Base-by-base conservation (phyloP, 2,797 vertebrate genomes). In the Catamblyrhynchus diadema region DNA sequence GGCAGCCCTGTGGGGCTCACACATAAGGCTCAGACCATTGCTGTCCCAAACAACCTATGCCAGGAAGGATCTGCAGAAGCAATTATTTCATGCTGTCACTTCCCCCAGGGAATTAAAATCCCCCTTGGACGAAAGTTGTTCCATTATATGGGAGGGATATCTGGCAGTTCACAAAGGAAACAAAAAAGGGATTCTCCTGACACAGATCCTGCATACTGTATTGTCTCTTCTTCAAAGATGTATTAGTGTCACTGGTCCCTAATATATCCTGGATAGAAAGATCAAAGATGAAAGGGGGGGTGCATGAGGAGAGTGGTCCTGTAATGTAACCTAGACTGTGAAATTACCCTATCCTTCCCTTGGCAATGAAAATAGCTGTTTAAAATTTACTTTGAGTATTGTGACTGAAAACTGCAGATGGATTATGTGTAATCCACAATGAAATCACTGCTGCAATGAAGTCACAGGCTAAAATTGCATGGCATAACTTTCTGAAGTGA, bases 21-120 rank as follows among this genome's bases (percentile, higher is more conserved):
- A 20, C 0, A 0, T 0, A 70, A 47, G 12, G 24, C 11, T 74
- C 39, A 44, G 54, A 28, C 17, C 30, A 12, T 3, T 71, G 64
- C 72, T 86, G 62, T 27, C 60, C 41, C 47, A 65, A 64, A 60
- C 47, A 73, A 23, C 24, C 12, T 53, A 10, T n/a, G 30, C 53
- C 57, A 19, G 35, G 16, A 62, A 41, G 20, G 18, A 35, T 41
- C 30, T 81, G 30, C 35, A 61, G 61, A 78, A 53, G 24, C 19
- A 11, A 16, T 21, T 30, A 37, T n/a, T 42, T 80, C 25, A 17
- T 22, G 19, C 33, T 67, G 15, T 33, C 62, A 35, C 45, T 72
- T 70, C 21, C 18, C 6, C 6, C 12, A 61, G n/a, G 32, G 30
- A 83, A 73, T 27, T 45, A 51, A 72, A 70, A 57, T n/a, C 35